Percentiles rank a stretch among this genome's conserved stretches.
These are phyloP conservation scores for Drosophila subsilvestris DNA, from an alignment of 2,888 invertebrate species.

Conservation along the genomic window DNA sequence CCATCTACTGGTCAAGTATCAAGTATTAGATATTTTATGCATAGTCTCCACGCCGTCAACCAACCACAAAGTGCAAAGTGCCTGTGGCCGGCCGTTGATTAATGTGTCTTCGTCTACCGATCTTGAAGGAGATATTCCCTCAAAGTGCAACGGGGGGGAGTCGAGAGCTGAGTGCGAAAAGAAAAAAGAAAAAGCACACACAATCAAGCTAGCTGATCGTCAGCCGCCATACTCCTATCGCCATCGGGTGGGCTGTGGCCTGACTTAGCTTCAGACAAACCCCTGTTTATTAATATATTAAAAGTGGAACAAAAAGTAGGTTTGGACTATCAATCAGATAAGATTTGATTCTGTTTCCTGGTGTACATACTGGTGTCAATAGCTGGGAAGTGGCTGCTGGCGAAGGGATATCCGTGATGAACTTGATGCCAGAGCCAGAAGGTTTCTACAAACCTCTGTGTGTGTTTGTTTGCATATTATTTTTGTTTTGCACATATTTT, in stretches of 20 bases:
- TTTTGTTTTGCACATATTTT: conserved; percentile 61
- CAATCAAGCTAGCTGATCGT: conserved; percentile 28
- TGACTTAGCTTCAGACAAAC: conserved; percentile 6
- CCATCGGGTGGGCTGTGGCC: neutral
- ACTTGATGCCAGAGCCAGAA: too few relatives aligned
- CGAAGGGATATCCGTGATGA: too few relatives aligned
- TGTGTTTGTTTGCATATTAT: conserved; percentile 31
- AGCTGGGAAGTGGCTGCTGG: too few relatives aligned
- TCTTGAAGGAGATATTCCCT: conserved; percentile 9
- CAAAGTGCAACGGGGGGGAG: conserved; percentile 20
- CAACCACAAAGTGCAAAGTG: too few relatives aligned
- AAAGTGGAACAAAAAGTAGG: too few relatives aligned
- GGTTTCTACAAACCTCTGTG: conserved; percentile 33
- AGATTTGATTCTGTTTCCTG: too few relatives aligned
- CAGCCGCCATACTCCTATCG: neutral
- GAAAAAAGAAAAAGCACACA: conserved; percentile 31
- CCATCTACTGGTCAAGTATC: neutral
- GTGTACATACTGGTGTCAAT: too few relatives aligned
- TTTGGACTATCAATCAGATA: too few relatives aligned
- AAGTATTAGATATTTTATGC: neutral
- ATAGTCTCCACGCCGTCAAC: too few relatives aligned
- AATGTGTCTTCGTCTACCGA: too few relatives aligned
- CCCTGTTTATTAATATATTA: conserved; percentile 25
- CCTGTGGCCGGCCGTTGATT: too few relatives aligned
- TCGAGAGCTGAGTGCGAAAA: too few relatives aligned